Evolutionary conservation across 1,140 invertebrate species (phyloP), one percentile per base, ranked within the genome.

Genomic region (Tetramorium alpestre): DNA sequence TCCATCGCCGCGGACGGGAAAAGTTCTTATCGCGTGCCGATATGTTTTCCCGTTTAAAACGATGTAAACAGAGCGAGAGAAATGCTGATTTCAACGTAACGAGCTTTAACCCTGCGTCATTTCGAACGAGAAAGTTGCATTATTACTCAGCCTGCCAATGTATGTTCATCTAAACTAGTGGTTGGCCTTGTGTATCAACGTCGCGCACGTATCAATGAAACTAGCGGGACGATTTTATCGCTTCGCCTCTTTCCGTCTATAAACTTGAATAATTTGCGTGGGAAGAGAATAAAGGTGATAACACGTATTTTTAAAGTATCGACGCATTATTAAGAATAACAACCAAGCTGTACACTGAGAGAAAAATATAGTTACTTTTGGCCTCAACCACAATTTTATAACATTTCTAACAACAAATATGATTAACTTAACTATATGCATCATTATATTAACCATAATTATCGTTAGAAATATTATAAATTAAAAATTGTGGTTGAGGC

Each of bases 21-120:
- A 89, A 73, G 85, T 86, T 49, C 51, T 84, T 89, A 90, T 90
- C 85, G 64, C 5, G 44, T 3, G 38, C 11, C 49, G 56, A 78
- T 84, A 67, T 56, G 54, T 82, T 84, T 82, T 72, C 81, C 69
- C 18, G 73, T 22, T 22, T 51, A 44, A 77, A 60, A 49, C 38
- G 77, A 85, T 16, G n/a, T 56, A 38, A 81, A 75, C 49, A 62
- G 62, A 72, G 65, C 54, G 51, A 18, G 28, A 22, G 38, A 54
- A 89, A 85, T 87, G 73, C 47, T 22, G 51, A 51, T 73, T 33
- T 60, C 73, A 28, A 56, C 33, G n/a, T 28, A 25, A 44, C 47
- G 33, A 85, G 58, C 41, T 49, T 76, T 51, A 62, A 85, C 56
- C 33, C 38, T 44, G 3, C 51, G 51, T 62, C 38, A 28, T 28